Percentiles rank a stretch among this genome's conserved stretches.
Evolutionary conservation across 2,113 vertebrate genomes (phyloP).

Genomic region (Numenius arquata): DNA sequence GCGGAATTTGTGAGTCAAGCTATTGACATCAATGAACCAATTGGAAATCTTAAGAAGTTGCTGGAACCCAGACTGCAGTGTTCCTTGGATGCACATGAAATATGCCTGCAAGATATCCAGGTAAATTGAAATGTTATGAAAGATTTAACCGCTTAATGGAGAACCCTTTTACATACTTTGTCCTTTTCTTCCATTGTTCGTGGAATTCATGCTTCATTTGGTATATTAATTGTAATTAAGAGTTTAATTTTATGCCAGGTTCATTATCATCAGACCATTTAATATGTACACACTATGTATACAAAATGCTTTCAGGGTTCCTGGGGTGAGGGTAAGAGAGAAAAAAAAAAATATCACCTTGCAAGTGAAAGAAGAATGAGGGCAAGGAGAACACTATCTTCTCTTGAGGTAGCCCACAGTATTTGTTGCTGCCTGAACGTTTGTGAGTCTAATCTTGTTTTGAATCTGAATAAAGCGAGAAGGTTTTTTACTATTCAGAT

Average conservation of each 20-base stretch:
- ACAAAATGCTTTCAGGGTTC: background rate
- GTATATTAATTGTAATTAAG: background rate
- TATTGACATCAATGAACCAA: slow-evolving; percentile 96
- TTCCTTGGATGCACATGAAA: slow-evolving; percentile 91
- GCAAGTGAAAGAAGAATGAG: background rate
- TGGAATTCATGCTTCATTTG: background rate
- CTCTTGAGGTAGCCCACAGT: background rate
- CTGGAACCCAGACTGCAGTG: slow-evolving; percentile 95
- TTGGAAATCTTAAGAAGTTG: slow-evolving; percentile 96
- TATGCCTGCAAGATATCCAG: slow-evolving; percentile 97
- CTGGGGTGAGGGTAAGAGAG: background rate
- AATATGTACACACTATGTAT: background rate
- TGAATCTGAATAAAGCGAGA: background rate
- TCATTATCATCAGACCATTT: background rate
- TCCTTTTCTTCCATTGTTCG: background rate
- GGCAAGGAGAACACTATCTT: background rate
- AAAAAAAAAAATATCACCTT: background rate
- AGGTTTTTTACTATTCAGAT: background rate
- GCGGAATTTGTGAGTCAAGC: slow-evolving; percentile 96
- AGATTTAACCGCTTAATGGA: background rate
- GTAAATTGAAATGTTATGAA: slow-evolving; percentile 64
- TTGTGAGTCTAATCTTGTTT: background rate
- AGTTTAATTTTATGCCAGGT: background rate
- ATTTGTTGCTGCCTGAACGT: background rate
- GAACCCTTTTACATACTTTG: background rate